Base-by-base conservation (phyloP, 2,113 vertebrate species). In the Ciconia stormi region DNA sequence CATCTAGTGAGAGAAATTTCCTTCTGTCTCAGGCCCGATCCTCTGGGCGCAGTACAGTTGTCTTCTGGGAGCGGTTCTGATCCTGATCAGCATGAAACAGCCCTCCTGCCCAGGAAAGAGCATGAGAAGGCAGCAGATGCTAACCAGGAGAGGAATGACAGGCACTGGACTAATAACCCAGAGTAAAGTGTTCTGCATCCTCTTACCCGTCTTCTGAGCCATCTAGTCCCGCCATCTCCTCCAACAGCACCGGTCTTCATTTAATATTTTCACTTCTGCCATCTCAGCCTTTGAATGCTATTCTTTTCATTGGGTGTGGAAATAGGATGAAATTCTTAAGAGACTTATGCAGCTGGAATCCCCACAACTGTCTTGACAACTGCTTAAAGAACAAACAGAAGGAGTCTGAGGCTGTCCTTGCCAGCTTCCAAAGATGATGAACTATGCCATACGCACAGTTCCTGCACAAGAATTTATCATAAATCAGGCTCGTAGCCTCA, bases 361-460 rank as follows among this genome's bases (percentile, higher is more conserved):
- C 65, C 66, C 74, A 62, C 6, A 9, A 89, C 63, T 65, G 40
- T 87, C 66, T 88, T 93, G 85, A 92, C 44, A 73, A 49, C 85
- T 79, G 59, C 74, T 52, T 62, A 83, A 94, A 71, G 76, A 85
- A 55, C 14, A 83, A 78, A 30, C 38, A 61, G 78, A 83, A 58
- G 6, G 26, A 94, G 55, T 52, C 69, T 49, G 49, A 66, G 13
- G 47, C 80, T 13, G 2, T 69, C 49, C 80, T 96, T 86, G 30
- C 52, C 65, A 61, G 65, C 66, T 95, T 96, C 96, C 89, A 94
- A 95, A 89, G 26, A 76, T 77, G 80, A 95, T 9, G 47, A 79
- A 94, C 86, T 83, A 67, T 46, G 23, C 82, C 59, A 23, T 38
- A 69, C 0, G 0, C 8, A 67, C 34, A 70, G 58, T 30, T 94